These are phyloP conservation scores for Pseudomugil tenellus DNA, from an alignment of 2,797 vertebrate species.

Conservation along the genomic window DNA sequence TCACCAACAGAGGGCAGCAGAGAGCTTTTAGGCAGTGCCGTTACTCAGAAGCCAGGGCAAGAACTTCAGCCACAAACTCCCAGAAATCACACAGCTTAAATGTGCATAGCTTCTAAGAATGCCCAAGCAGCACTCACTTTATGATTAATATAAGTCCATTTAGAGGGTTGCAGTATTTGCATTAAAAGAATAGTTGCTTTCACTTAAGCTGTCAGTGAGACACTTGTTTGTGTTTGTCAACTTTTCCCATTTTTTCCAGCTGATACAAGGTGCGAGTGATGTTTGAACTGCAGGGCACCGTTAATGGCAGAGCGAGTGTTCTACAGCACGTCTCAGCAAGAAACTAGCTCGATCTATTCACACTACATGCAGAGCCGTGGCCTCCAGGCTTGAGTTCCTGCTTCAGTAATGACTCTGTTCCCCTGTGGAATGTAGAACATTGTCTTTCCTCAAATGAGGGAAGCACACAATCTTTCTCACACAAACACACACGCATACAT, in stretches of 20 bases:
- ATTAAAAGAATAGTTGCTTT: constrained; percentile 18
- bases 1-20: constrained; percentile 82
- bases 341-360: constrained; percentile 75
- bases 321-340: constrained; percentile 73
- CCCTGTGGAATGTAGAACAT: constrained; percentile 84
- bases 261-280: constrained; percentile 63
- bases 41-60: constrained; percentile 32
- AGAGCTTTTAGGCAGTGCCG: constrained; percentile 67
- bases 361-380: constrained; percentile 78
- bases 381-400: constrained; percentile 80
- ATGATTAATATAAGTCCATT: constrained; percentile 7
- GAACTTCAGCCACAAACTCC: constrained; percentile 18
- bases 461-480: constrained; percentile 54
- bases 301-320: constrained; percentile 75
- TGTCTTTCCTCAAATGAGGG: constrained; percentile 82
- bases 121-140: constrained; percentile 16
- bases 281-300: constrained; percentile 76
- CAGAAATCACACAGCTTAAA: constrained; percentile 8
- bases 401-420: constrained; percentile 81
- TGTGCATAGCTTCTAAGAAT: constrained; percentile 43
- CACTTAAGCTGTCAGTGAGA: constrained; percentile 30
- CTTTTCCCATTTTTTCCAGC: constrained; percentile 54
- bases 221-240: constrained; percentile 69
- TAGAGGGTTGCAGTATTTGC: constrained; percentile 16
- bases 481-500: constrained; percentile 29